Conservation (phyloP, 2,797 vertebrate species). For the Hoplostethus mediterraneus region DNA sequence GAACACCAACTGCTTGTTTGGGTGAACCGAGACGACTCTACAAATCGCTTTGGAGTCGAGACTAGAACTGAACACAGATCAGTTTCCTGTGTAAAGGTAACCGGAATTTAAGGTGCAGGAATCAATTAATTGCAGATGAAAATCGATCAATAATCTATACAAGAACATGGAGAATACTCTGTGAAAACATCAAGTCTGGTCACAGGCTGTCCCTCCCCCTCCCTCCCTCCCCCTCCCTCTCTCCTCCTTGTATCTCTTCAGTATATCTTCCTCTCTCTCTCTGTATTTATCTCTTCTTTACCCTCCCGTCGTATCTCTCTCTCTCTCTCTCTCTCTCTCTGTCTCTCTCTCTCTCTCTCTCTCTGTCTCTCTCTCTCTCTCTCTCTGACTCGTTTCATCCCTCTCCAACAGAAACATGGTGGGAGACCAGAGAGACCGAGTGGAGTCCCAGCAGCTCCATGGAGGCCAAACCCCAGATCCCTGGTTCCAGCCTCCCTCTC, state of each 20-base stretch:
- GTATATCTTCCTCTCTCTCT: background rate
- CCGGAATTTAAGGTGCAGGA: background rate
- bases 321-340: slow-evolving; percentile 9
- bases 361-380: slow-evolving; percentile 9
- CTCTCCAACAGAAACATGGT: slow-evolving; percentile 66
- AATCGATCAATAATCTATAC: background rate
- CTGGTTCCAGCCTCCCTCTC: slow-evolving; percentile 43
- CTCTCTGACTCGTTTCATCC: slow-evolving; percentile 44
- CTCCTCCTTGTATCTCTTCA: background rate
- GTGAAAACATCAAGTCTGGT: background rate
- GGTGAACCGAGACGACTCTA: too few species aligned
- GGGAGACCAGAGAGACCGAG: slow-evolving; percentile 53
- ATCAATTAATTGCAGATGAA: background rate
- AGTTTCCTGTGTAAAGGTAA: too few species aligned
- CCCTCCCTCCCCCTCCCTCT: slow-evolving; percentile 7
- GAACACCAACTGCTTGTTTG: too few species aligned
- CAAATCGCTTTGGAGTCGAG: too few species aligned
- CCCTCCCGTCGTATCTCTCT: slow-evolving; percentile 31
- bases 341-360: slow-evolving; percentile 6
- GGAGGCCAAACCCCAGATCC: slow-evolving; percentile 56
- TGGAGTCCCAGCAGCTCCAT: slow-evolving; percentile 10
- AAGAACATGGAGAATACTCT: background rate
- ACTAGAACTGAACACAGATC: too few species aligned
- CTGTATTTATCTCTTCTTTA: background rate
- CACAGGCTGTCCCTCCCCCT: background rate